Base-by-base conservation (phyloP, 1,140 invertebrate genomes). In the Lordiphosa mommai region DNA sequence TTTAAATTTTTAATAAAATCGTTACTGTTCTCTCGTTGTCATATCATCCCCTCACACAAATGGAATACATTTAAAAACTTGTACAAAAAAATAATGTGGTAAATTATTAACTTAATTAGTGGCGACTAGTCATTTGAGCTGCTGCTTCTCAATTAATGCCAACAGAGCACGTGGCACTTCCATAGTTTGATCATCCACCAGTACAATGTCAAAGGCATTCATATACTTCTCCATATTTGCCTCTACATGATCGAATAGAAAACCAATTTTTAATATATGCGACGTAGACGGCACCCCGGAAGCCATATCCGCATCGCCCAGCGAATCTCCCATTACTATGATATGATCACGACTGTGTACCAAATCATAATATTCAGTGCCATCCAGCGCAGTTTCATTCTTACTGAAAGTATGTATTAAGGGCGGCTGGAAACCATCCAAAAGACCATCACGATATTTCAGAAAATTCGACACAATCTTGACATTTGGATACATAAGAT, bases 381-480 rank as follows among this genome's bases (percentile, higher is more conserved):
- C 92, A 59, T 94, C 91, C 4, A 97, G 90, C 0, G 93, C 94
- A n/a, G 93, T 92, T 87, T 97, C 95, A 87, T 97, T 97, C 89
- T 98, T 99, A 85, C 98, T 98, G 79, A 94, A 97, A 1, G 94
- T 93, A 82, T 96, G 94, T 50, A 98, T 97, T 1, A 96, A 90
- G 7, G 92, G 91, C n/a, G 93, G 92, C 64, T 93, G 91, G 66
- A 94, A 93, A 1, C 95, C 96, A 49, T 91, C 76, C 57, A 94
- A 89, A 14, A 91, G 77, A 23, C 92, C 95, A 6, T 94, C 90
- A 33, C 96, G 92, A 69, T 94, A 95, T 7, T 94, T 91, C 49
- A 98, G 92, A 89, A 97, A 98, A 89, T 99, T 99, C 3, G 97
- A 97, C 9, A 99, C 92, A 13, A 97, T 93, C 89, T 96, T 96